Percentiles rank a stretch among this genome's conserved stretches.
Conservation (phyloP, 2,113 vertebrate genomes). For the Axis porcinus region DNA sequence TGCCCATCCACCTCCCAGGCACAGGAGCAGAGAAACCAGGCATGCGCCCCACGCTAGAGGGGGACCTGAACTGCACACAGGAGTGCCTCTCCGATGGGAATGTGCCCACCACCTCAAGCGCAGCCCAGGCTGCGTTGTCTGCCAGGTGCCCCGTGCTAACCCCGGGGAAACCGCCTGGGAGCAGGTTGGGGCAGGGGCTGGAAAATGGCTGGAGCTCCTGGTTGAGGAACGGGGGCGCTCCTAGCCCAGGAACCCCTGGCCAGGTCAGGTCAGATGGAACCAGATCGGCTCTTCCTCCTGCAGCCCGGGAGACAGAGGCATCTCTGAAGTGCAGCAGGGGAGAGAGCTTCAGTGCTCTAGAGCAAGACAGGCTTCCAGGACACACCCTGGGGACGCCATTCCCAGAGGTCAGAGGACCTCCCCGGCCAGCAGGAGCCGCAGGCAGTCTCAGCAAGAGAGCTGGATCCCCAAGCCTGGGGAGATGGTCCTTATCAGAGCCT, state of each 20-base stretch:
- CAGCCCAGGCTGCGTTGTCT: constrained; percentile 41
- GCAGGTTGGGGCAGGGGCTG: neutral
- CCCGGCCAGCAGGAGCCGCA: rapidly evolving
- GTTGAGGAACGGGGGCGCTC: neutral
- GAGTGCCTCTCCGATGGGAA: neutral
- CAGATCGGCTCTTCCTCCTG: neutral
- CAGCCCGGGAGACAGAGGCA: neutral
- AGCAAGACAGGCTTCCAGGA: constrained; percentile 51
- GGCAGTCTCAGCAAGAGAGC: neutral
- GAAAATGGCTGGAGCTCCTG: neutral
- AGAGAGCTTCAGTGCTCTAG: neutral
- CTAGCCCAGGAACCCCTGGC: neutral
- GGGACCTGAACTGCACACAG: neutral
- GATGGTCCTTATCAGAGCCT: neutral
- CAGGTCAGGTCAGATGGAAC: neutral
- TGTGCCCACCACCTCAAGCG: constrained; percentile 38
- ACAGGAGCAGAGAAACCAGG: neutral
- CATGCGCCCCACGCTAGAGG: neutral
- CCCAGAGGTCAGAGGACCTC: neutral
- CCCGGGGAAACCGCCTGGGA: neutral
- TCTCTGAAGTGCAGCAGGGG: neutral
- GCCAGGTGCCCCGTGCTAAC: constrained; percentile 35
- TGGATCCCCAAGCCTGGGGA: neutral
- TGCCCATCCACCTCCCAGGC: neutral
- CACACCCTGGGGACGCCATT: neutral